phyloP scores from a whole-genome alignment of 2,113 vertebrate species.

The Ophiodon elongatus region DNA sequence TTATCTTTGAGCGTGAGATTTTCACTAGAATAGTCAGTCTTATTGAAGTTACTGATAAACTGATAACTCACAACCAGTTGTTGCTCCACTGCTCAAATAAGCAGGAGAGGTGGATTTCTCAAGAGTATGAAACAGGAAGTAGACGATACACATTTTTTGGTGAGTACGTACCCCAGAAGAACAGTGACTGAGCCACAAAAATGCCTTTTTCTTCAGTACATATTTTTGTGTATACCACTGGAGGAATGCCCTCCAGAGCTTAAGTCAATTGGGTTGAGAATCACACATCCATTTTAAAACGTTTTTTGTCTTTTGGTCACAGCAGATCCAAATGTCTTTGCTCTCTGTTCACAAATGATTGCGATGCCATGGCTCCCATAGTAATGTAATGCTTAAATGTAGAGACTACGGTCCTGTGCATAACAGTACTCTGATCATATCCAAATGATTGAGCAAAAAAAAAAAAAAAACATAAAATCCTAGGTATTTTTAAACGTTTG shows the following conservation, averaged over 20 bases:
- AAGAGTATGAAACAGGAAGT: neutral
- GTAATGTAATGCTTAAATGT: constrained; percentile 3
- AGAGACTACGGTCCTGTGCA: neutral
- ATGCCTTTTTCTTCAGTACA: neutral
- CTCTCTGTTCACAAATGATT: neutral
- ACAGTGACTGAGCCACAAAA: neutral
- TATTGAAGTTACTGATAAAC: neutral
- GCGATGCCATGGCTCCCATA: neutral
- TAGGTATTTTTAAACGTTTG: neutral
- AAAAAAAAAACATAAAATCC: neutral
- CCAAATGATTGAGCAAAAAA: neutral
- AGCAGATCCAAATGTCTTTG: neutral
- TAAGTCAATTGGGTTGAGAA: neutral
- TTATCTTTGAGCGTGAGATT: neutral
- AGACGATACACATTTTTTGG: neutral
- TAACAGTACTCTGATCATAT: neutral
- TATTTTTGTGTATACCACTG: neutral
- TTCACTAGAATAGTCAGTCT: neutral
- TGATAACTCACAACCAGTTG: neutral
- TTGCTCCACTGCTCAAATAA: neutral
- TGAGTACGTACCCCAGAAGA: neutral
- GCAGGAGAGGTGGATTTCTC: neutral
- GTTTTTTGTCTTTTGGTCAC: neutral
- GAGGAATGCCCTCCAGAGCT: neutral
- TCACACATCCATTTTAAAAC: neutral